Evolutionary conservation across 2,113 vertebrate species (phyloP), one percentile per base, ranked within the genome.

Genomic region (Myotis davidii): DNA sequence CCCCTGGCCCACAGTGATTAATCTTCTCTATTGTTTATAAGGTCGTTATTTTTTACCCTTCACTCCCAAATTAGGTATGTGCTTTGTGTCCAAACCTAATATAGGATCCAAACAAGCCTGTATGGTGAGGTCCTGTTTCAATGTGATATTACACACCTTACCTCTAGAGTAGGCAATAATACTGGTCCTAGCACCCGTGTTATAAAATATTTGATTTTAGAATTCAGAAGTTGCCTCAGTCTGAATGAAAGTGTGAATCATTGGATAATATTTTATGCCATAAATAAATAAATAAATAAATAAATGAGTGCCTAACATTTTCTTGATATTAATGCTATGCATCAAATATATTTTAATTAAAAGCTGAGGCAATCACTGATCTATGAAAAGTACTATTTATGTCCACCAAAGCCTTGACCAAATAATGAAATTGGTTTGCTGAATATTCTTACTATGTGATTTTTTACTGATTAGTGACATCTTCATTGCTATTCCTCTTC

Each of bases 261-360:
- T 61, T 87, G 48, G 5, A 61, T 39, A 67, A 23, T 29, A 21
- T 90, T 94, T 88, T 76, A 72, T 50, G 27, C 5, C 20, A 85
- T 23, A 39, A 89, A 72, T 73, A 21, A 88, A 42, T 23, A 39
- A 89, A 72, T 73, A 21, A 88, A 91, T 54, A 85, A 94, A 74
- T 54, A 5, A 34, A 61, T 69, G 11, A 72, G 21, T 69, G 14
- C 9, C 34, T 76, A 89, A 82, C 59, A 42, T 59, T 18, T 21
- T 86, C 23, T 88, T 50, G 37, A 37, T 86, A 78, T 81, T 50
- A 91, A 82, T 83, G 34, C 3, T 81, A 20, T 73, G 21, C 23
- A 52, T 59, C 39, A 77, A 83, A 67, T 32, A 16, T 48, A 59
- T 64, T 85, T 85, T 56, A 85, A 79, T 52, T 92, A 76, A 87